Evolutionary conservation across 2,113 vertebrate genomes (phyloP).

Genomic region (Cyphomyrus plagiostoma): DNA sequence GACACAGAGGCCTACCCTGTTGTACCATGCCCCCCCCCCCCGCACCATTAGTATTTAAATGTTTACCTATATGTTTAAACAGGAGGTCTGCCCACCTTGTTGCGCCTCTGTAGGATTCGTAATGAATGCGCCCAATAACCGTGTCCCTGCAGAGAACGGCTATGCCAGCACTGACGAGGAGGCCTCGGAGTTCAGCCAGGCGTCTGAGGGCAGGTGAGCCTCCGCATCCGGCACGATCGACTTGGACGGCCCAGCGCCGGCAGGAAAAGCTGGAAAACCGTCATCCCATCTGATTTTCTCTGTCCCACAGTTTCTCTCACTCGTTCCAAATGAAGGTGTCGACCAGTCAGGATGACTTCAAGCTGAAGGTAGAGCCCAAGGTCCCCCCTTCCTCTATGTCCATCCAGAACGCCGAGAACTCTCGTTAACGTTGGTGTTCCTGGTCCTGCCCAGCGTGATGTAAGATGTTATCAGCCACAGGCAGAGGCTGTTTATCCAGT

Average conservation of each 20-base stretch:
- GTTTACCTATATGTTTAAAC: neutral
- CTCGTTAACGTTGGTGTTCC: neutral
- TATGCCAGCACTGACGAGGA: constrained; percentile 92
- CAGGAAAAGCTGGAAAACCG: neutral
- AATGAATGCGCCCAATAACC: neutral
- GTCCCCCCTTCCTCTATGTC: neutral
- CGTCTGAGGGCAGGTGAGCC: constrained; percentile 82
- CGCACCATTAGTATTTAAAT: neutral
- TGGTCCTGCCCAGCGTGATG: neutral
- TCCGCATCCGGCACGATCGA: too few relatives aligned
- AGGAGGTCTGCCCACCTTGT: neutral
- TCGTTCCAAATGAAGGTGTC: constrained; percentile 85
- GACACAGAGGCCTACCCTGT: neutral
- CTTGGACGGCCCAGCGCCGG: neutral
- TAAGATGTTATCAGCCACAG: neutral
- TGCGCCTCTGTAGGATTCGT: neutral
- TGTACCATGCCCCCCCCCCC: neutral
- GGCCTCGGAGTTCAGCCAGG: constrained; percentile 82
- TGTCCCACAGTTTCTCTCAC: constrained; percentile 63
- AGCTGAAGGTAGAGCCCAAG: constrained; percentile 71
- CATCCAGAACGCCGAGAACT: neutral
- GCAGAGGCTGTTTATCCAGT: too few relatives aligned
- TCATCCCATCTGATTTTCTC: neutral
- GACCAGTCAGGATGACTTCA: constrained; percentile 93
- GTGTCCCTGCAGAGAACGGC: constrained; percentile 72